Evolutionary conservation across 2,113 vertebrate genomes (phyloP), one percentile per base, ranked within the genome.

Genomic region (Plestiodon gilberti): DNA sequence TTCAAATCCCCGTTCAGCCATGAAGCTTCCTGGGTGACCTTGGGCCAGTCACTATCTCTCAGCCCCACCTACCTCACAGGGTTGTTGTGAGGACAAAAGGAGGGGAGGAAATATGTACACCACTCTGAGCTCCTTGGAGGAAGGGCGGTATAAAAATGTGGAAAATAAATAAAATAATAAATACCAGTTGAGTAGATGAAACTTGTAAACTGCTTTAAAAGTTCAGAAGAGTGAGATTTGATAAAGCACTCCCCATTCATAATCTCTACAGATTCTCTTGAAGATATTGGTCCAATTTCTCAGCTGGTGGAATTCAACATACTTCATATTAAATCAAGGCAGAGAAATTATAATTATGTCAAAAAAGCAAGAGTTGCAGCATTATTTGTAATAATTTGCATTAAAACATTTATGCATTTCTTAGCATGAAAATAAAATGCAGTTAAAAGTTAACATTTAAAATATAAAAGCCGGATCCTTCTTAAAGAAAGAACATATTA

Each of bases 401-500:
- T 70, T 20, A 78, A 69, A 59, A 59, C 30, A 30, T 55, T 38
- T 11, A 30, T 67, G 23, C 14, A 28, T 57, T 57, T 84, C 22
- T 65, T 25, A 67, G 23, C 52, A 78, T 43, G 67, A 35, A 78
- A 38, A 9, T 52, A 78, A 78, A 77, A 78, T 30, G 28, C 11
- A 40, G 52, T 23, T 73, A 17, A 35, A 23, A 52, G 38, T n/a
- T 9, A 40, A 70, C 40, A 85, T 84, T 86, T 80, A n/a, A n/a
- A 85, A 52, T 83, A 83, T 90, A 30, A 78, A 88, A 89, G 9
- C 40, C 82, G 14, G 87, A 90, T 78, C 88, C 75, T 85, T 93
- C 87, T 88, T 74, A 79, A 77, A 87, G 74, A 84, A 74, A 59
- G 90, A 92, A 40, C 10, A 57, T 35, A 88, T 87, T 91, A 86